phyloP scores from a whole-genome alignment of 2,888 invertebrate genomes.

The Anagyrus pseudococci region DNA sequence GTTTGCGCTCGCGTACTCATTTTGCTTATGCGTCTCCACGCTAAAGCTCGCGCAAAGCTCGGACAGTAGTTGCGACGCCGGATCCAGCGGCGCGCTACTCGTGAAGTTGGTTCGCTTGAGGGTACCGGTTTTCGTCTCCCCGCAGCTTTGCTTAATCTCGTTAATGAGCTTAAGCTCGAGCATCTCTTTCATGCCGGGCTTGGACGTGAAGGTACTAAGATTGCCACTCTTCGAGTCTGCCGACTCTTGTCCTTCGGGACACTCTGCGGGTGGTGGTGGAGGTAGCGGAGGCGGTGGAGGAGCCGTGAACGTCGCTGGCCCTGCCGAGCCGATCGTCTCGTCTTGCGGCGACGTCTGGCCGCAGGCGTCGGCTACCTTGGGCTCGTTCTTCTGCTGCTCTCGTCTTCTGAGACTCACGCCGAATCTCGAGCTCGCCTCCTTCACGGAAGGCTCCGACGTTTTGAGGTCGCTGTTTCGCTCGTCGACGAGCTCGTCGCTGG shows the following conservation, averaged over 20 bases:
- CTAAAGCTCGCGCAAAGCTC: conserved; percentile 86
- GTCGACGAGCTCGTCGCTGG: conserved; percentile 53
- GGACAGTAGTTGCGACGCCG: conserved; percentile 80
- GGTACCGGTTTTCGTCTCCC: conserved; percentile 67
- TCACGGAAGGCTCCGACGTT: conserved; percentile 72
- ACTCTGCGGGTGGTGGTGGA: conserved; percentile 31
- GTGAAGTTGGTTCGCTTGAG: conserved; percentile 49
- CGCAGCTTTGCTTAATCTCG: conserved; percentile 80
- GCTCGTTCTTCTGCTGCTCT: conserved; percentile 49
- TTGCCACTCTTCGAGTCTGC: conserved; percentile 31
- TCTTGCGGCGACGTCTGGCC: conserved; percentile 63
- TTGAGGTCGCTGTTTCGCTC: conserved; percentile 65
- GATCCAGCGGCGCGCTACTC: conserved; percentile 67
- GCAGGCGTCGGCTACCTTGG: conserved; percentile 56
- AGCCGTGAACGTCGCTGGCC: conserved; percentile 51
- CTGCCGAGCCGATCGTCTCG: conserved; percentile 55
- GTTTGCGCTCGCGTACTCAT: conserved; percentile 54
- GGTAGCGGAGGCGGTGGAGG: conserved; percentile 61
- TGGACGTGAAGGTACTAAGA: conserved; percentile 57
- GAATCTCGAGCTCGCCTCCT: conserved; percentile 76
- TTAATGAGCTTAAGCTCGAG: conserved; percentile 80
- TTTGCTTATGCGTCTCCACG: conserved; percentile 66
- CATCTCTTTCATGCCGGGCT: conserved; percentile 80
- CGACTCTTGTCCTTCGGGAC: conserved; percentile 2
- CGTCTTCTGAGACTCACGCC: conserved; percentile 74